Percentiles rank a stretch among this genome's conserved stretches.
Conservation (phyloP, 2,797 vertebrate genomes). For the Sebastes paucispinis region DNA sequence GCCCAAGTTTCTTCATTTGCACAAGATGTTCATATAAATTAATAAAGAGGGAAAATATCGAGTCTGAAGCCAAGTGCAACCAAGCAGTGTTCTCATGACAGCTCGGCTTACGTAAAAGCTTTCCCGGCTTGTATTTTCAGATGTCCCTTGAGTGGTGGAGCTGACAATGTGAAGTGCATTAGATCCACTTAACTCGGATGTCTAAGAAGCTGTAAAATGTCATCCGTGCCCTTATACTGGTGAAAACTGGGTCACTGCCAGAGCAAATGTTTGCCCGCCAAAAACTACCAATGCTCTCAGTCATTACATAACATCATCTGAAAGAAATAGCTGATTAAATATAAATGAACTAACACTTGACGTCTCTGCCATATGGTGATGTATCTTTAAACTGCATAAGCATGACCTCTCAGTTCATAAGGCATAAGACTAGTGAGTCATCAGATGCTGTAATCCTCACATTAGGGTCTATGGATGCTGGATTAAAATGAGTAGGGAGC, state of each 20-base stretch:
- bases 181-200: slow-evolving; percentile 44
- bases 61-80: neutral
- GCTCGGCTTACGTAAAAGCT: slow-evolving; percentile 58
- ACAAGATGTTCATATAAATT: slow-evolving; percentile 56
- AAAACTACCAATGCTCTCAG: neutral
- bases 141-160: slow-evolving; percentile 38
- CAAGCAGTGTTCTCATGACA: slow-evolving; percentile 3
- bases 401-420: slow-evolving; percentile 16
- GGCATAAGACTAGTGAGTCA: slow-evolving; percentile 38
- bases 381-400: slow-evolving; percentile 64
- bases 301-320: slow-evolving; percentile 20
- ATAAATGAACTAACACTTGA: slow-evolving; percentile 17
- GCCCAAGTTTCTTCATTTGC: neutral
- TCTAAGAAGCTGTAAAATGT: slow-evolving; percentile 33
- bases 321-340: slow-evolving; percentile 14
- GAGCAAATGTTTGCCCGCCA: slow-evolving; percentile 4
- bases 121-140: slow-evolving; percentile 36
- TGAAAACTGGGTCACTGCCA: slow-evolving; percentile 42
- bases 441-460: slow-evolving; percentile 46
- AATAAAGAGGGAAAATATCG: slow-evolving; percentile 16
- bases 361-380: slow-evolving; percentile 43
- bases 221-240: neutral
- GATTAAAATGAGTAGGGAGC: slow-evolving; percentile 39
- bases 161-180: slow-evolving; percentile 57
- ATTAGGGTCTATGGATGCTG: neutral